Conservation (phyloP, 2,797 vertebrate species). For the Periparus ater region DNA sequence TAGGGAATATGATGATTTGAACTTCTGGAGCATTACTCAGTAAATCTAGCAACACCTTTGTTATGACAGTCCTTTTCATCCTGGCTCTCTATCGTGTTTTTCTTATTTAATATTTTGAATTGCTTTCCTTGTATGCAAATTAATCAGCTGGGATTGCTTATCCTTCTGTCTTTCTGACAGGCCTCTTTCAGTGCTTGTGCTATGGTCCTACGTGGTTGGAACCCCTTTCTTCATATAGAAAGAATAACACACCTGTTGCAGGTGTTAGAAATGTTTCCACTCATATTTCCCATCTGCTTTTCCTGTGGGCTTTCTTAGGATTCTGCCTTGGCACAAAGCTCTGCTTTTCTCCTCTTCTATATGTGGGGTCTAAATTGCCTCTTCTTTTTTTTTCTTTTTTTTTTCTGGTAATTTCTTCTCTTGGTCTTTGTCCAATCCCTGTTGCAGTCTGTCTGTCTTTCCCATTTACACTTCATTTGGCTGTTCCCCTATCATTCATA, state of each 20-base stretch:
- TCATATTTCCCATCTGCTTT: neutral
- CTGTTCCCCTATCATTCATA: neutral
- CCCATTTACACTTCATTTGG: conserved; percentile 28
- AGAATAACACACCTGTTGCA: conserved; percentile 23
- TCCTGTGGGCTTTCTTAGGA: neutral
- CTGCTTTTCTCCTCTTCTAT: neutral
- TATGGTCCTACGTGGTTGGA: neutral
- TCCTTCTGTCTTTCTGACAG: neutral
- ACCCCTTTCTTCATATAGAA: neutral
- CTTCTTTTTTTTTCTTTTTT: neutral
- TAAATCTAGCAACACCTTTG: conserved; percentile 36
- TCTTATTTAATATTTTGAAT: conserved; percentile 1
- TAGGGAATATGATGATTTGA: neutral
- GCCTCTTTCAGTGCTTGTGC: neutral
- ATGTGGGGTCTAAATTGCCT: neutral
- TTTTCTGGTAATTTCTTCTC: neutral
- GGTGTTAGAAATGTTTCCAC: neutral
- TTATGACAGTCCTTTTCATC: neutral
- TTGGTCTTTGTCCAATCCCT: neutral
- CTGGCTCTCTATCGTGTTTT: neutral
- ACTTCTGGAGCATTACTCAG: neutral
- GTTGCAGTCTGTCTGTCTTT: neutral
- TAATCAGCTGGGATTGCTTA: neutral
- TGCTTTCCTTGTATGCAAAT: neutral
- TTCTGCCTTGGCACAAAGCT: neutral